phyloP scores from a whole-genome alignment of 2,797 vertebrate species.

The Acipenser oxyrinchus region DNA sequence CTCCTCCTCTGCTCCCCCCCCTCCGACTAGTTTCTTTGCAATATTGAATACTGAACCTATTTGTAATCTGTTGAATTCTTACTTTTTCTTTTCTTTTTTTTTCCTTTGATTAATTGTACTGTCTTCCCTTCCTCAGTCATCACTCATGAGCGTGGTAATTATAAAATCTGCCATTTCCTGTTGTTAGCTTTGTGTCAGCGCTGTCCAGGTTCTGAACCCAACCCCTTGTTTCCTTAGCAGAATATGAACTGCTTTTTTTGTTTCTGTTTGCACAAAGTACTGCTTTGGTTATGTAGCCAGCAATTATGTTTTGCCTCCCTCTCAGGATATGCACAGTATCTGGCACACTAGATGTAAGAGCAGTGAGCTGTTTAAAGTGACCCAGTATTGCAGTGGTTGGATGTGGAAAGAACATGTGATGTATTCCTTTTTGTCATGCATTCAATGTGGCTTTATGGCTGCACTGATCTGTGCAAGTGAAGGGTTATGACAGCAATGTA shows the following conservation, averaged over 20 bases:
- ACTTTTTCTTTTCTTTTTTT: slow-evolving; percentile 52
- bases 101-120: slow-evolving; percentile 70
- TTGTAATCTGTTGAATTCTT: slow-evolving; percentile 47
- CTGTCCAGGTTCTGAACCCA: slow-evolving; percentile 64
- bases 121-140: slow-evolving; percentile 83
- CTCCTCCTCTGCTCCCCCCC: slow-evolving; percentile 27
- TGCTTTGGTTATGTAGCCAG: slow-evolving; percentile 30
- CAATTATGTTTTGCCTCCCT: slow-evolving; percentile 43
- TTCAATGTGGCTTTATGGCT: slow-evolving; percentile 61
- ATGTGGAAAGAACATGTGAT: slow-evolving; percentile 41
- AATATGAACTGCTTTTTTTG: slow-evolving; percentile 25
- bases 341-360: slow-evolving; percentile 60
- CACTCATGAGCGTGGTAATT: slow-evolving; percentile 95
- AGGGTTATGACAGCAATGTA: slow-evolving; percentile 39
- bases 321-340: slow-evolving; percentile 69
- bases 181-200: slow-evolving; percentile 70
- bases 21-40: slow-evolving; percentile 18
- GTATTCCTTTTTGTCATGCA: slow-evolving; percentile 41
- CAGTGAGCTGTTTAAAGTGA: slow-evolving; percentile 52
- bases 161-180: slow-evolving; percentile 72
- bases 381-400: slow-evolving; percentile 42
- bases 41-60: slow-evolving; percentile 36
- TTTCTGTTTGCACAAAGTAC: slow-evolving; percentile 29
- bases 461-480: slow-evolving; percentile 48
- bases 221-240: slow-evolving; percentile 24